Evolutionary conservation across 1,140 invertebrate species (phyloP), one percentile per base, ranked within the genome.

Genomic region (Atopsyche davidsoni): DNA sequence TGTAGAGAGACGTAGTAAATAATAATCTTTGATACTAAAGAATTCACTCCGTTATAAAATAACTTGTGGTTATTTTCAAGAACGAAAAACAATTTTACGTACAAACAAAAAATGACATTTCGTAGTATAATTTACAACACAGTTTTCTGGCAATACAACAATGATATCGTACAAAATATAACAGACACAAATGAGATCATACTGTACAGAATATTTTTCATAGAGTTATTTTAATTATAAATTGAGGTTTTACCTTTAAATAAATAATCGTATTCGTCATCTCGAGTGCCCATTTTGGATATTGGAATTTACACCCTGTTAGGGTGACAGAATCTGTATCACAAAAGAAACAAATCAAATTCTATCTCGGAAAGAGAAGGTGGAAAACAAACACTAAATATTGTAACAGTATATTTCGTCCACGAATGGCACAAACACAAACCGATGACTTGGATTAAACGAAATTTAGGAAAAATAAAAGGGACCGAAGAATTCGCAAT

Each of bases 201-300:
- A n/a, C n/a, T n/a, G n/a, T n/a, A n/a, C n/a, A n/a, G n/a, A n/a
- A n/a, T n/a, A n/a, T n/a, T n/a, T n/a, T n/a, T n/a, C n/a, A n/a
- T n/a, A n/a, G n/a, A n/a, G n/a, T n/a, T n/a, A n/a, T n/a, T n/a
- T n/a, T n/a, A n/a, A n/a, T n/a, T n/a, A n/a, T n/a, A n/a, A n/a
- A n/a, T n/a, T n/a, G n/a, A 16, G 23, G 17, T 62, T 71, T 78
- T 82, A 98, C 96, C 96, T 94, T 99, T 99, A 79, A 99, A 99
- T 74, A 99, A 86, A 86, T 98, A 99, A 81, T 99, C 96, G 76
- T 99, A 99, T 80, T 99, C 96, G 78, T 98, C 95, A 79, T 98
- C 95, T 79, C 93, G 91, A 76, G 87, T 89, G 73, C 87, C 89
- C 90, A 93, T 95, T 77, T 81, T 81, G 73, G 64, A 44, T 51